phyloP scores from a whole-genome alignment of 2,113 vertebrate genomes.

The Gymnobelideus leadbeateri region DNA sequence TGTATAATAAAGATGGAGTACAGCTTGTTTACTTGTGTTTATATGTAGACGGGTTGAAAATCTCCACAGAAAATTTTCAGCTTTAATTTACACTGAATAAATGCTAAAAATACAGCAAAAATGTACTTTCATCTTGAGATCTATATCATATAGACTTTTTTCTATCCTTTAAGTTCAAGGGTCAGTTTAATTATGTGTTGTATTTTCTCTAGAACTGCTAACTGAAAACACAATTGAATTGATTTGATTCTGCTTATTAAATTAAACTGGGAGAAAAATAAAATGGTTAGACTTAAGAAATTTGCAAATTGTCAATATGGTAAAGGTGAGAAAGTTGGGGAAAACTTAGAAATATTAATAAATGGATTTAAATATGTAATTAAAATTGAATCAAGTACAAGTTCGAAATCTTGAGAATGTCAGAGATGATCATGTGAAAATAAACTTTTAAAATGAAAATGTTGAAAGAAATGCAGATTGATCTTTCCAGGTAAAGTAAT shows the following conservation, averaged over 20 bases:
- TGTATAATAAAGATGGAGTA: constrained; percentile 5
- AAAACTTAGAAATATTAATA: constrained; percentile 31
- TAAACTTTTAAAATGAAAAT: constrained; percentile 33
- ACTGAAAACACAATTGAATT: constrained; percentile 26
- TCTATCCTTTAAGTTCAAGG: constrained; percentile 8
- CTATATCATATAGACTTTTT: neutral
- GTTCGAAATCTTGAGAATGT: neutral
- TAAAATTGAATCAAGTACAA: neutral
- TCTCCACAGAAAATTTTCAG: neutral
- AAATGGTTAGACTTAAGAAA: constrained; percentile 11
- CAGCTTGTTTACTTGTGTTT: constrained; percentile 34
- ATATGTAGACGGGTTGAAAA: neutral
- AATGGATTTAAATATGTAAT: neutral
- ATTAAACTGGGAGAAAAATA: neutral
- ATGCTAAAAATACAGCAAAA: constrained; percentile 23
- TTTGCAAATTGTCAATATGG: constrained; percentile 1
- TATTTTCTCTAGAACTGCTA: constrained; percentile 34
- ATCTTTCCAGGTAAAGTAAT: constrained; percentile 22
- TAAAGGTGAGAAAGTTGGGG: constrained; percentile 20
- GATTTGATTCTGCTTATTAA: neutral
- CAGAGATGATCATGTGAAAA: constrained; percentile 37
- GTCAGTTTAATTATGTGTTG: constrained; percentile 14
- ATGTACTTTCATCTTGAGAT: neutral
- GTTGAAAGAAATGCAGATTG: neutral
- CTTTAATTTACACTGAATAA: constrained; percentile 24